Percentiles rank a stretch among this genome's conserved stretches.
These are phyloP conservation scores for Lineus longissimus DNA, from an alignment of 1,140 invertebrate genomes.

Conservation along the genomic window DNA sequence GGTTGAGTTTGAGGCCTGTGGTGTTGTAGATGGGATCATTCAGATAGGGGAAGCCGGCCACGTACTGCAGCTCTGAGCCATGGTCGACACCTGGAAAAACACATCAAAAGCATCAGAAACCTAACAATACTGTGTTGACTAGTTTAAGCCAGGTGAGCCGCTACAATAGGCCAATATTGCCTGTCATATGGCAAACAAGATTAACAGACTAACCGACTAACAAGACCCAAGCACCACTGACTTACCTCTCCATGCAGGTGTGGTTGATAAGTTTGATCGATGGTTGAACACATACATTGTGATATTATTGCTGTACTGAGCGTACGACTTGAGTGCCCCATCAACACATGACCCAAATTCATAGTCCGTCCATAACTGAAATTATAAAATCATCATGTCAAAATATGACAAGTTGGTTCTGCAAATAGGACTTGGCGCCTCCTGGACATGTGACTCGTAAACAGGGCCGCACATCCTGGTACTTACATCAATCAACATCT, in stretches of 20 bases:
- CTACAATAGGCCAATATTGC: no score
- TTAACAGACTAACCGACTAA: no score
- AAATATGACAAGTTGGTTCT: no score
- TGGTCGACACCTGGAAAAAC: not conserved
- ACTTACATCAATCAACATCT: conserved; percentile 7
- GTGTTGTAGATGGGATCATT: not conserved
- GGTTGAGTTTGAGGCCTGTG: not conserved
- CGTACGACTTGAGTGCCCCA: not conserved
- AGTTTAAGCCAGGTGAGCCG: not conserved
- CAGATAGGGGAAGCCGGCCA: not conserved
- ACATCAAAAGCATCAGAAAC: not conserved
- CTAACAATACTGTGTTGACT: not conserved
- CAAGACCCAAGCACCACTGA: not conserved
- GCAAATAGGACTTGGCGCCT: no score
- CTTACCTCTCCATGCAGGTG: not conserved
- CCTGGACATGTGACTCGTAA: no score
- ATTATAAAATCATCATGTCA: no score
- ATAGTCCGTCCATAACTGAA: conserved; percentile 1
- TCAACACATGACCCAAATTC: not conserved
- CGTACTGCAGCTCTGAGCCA: not conserved
- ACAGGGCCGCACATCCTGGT: no score
- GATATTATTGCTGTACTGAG: not conserved
- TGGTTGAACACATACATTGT: conserved; percentile 5
- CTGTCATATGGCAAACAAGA: no score
- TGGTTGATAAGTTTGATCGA: not conserved